Conservation (phyloP, 2,888 invertebrate genomes). For the Eupithecia exiguata region DNA sequence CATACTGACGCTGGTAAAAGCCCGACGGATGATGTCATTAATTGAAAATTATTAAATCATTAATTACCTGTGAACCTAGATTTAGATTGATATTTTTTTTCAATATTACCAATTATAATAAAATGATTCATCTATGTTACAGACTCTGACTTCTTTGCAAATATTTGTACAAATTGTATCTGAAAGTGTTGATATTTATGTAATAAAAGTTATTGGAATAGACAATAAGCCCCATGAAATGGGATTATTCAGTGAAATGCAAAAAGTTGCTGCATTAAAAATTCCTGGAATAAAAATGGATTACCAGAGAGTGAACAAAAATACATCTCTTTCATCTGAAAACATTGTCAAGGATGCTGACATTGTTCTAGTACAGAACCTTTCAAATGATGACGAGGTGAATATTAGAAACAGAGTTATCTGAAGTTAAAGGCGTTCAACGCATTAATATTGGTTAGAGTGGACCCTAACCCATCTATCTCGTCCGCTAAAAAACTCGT, state of each 20-base stretch:
- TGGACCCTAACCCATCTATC: too few relatives aligned
- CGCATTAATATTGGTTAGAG: neutral
- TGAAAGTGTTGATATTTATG: slow-evolving; percentile 47
- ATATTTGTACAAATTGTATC: slow-evolving; percentile 51
- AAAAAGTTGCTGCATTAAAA: slow-evolving; percentile 21
- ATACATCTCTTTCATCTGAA: slow-evolving; percentile 17
- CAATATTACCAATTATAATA: neutral
- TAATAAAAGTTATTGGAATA: slow-evolving; percentile 44
- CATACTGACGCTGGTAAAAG: too few relatives aligned
- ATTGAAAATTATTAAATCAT: too few relatives aligned
- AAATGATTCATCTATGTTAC: slow-evolving; percentile 4
- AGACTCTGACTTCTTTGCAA: slow-evolving; percentile 45
- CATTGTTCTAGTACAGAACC: slow-evolving; percentile 45
- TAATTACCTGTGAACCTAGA: neutral
- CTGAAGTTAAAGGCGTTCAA: neutral
- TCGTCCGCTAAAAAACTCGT: too few relatives aligned
- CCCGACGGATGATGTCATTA: too few relatives aligned
- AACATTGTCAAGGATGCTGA: slow-evolving; percentile 34
- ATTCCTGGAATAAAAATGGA: slow-evolving; percentile 37
- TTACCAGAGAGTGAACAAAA: slow-evolving; percentile 37
- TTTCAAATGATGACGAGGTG: slow-evolving; percentile 44
- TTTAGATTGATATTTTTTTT: neutral
- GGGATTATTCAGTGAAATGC: slow-evolving; percentile 39
- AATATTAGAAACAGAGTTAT: neutral
- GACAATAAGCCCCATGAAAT: slow-evolving; percentile 18